Evolutionary conservation across 2,113 vertebrate species (phyloP), one percentile per base, ranked within the genome.

Genomic region (Nesoenas mayeri): DNA sequence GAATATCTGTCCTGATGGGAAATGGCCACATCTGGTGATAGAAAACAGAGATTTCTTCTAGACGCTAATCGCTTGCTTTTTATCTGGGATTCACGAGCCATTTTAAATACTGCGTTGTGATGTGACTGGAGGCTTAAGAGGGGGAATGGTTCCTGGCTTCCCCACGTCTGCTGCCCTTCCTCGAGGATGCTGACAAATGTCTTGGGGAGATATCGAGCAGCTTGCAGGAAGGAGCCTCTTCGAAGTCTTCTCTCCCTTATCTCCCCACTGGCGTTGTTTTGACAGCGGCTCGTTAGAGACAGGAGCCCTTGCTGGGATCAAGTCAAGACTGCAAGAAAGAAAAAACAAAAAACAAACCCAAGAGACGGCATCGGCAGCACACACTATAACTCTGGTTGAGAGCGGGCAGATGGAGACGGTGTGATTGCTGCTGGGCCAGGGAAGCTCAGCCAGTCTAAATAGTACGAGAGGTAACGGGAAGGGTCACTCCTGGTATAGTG

Each of bases 231-330:
- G 92, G 91, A 95, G 91, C 89, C 93, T 96, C 96, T 96, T 93
- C 95, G 95, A 96, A 95, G 96, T 60, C 94, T 95, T 83, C 92
- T 94, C 95, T 87, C 97, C 86, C 97, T 98, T 98, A 98, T 99
- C 98, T 97, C 92, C 93, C 94, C n/a, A 12, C 96, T 75, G 85
- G 90, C 97, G 97, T 97, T 98, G 96, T 97, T 96, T 97, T 97
- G 98, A 98, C 97, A 98, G 97, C 87, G 22, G 93, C 90, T 96
- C 97, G 97, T 97, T 97, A 96, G 97, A 98, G 97, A 96, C 96
- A 88, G 97, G 91, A 96, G 95, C 95, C 96, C 95, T 91, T 77
- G 93, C 91, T 96, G 94, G 94, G 95, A 86, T 91, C 89, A 77
- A 96, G 96, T 97, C 95, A 94, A 93, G 93, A 96, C 21, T 77